Evolutionary conservation across 2,888 invertebrate genomes (phyloP), one percentile per base, ranked within the genome.

Genomic region (Dexiosoma caninum): DNA sequence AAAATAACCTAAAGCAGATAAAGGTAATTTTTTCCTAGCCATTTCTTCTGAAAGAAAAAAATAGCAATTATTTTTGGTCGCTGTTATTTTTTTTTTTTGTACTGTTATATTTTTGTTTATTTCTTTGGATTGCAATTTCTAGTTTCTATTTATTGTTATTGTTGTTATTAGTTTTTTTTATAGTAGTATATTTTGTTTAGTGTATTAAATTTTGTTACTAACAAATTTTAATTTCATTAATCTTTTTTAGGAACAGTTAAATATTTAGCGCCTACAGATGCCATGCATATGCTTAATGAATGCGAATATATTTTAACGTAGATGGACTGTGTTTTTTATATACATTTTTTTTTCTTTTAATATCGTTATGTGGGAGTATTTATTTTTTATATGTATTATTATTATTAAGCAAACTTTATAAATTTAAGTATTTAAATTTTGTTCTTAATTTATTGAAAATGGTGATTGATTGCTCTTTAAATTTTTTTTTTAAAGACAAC

Each of bases 231-330:
- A 40, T 60, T 46, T 21, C 62, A 75, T 35, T 60, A 14, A 30
- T 44, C 6, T 37, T 59, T 59, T 88, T 83, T 88, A 87, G 90
- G 91, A 84, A 91, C 92, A 82, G 91, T 92, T 84, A 87, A 87
- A 83, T 94, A 94, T 88, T 93, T 93, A 84, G 92, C 93, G 86
- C 94, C 93, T 40, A 92, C 91, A 83, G 94, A 94, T 87, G 93
- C 93, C 85, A 92, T 94, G 85, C 92, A 92, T 85, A 93, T 94
- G 91, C 91, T 93, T 83, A 92, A 92, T 86, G 91, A 90, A 86
- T 89, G 89, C 85, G 90, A 89, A 83, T 88, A 86, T 84, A 86
- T 78, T 79, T 66, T 78, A 82, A 72, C 77, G 77, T 81, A 81
- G 77, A 81, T 77, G 67, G 49, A 42, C 72, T 81, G 81, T 74